phyloP scores from a whole-genome alignment of 2,113 vertebrate genomes.

The Lophochroa leadbeateri region DNA sequence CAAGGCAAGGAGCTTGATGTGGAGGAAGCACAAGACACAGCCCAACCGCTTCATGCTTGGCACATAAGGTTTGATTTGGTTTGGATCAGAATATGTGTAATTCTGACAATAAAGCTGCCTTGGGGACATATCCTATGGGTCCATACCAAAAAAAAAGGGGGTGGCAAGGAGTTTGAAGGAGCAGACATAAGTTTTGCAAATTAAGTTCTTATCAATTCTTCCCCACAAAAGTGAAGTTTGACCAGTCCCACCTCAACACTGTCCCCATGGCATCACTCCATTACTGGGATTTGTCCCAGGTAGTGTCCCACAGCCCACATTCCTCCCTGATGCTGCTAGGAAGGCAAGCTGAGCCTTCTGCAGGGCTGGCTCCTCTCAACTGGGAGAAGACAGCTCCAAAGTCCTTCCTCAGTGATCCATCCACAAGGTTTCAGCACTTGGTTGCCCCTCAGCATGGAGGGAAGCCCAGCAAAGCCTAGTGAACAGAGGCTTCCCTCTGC shows the following conservation, averaged over 20 bases:
- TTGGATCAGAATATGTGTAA: neutral
- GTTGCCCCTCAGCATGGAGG: neutral
- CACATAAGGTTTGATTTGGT: neutral
- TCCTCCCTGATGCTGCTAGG: neutral
- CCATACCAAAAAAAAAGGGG: neutral
- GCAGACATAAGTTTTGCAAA: neutral
- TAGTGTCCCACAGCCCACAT: accelerated
- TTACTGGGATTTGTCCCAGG: neutral
- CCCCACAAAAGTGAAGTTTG: neutral
- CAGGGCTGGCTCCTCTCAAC: neutral
- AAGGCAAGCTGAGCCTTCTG: neutral
- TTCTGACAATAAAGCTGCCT: neutral
- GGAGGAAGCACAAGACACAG: neutral
- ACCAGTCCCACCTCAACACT: neutral
- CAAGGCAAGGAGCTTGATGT: neutral
- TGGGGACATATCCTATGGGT: accelerated
- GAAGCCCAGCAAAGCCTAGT: neutral
- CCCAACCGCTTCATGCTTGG: neutral
- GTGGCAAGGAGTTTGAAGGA: accelerated
- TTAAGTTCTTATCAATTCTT: neutral
- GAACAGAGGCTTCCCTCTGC: neutral
- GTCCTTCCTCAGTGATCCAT: neutral
- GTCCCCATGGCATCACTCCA: neutral
- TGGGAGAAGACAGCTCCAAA: neutral
- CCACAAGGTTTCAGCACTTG: accelerated